A percentile compares a stretch with the other conserved stretches of the same genome.
phyloP scores from a whole-genome alignment of 2,888 invertebrate genomes.

The Caenorhabditis sp. region DNA sequence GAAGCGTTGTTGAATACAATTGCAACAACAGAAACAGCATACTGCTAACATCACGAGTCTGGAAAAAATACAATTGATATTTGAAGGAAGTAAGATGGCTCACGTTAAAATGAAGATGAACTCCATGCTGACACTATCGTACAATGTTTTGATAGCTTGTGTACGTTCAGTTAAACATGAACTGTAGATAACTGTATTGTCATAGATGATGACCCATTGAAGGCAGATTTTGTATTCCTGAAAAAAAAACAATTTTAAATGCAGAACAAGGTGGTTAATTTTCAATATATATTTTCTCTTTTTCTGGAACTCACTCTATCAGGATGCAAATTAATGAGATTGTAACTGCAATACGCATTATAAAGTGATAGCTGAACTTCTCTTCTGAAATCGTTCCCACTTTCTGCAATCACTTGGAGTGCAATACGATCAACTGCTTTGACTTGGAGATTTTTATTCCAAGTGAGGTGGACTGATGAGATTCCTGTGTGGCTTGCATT shows the following conservation, averaged over 20 bases:
- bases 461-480: conserved; percentile 41
- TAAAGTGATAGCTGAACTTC: conserved; percentile 42
- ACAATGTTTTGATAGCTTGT: conserved; percentile 13
- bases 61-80: neutral
- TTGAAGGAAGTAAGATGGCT: neutral
- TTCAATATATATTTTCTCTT: neutral
- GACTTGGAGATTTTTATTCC: conserved; percentile 43
- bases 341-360: conserved; percentile 47
- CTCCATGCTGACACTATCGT: conserved; percentile 18
- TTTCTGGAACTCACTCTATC: conserved; percentile 15
- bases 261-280: too few relatives aligned
- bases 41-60: conserved; percentile 13
- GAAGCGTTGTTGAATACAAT: conserved; percentile 18
- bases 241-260: neutral
- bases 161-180: conserved; percentile 31
- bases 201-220: conserved; percentile 35
- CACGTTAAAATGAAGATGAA: neutral
- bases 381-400: conserved; percentile 27
- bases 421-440: conserved; percentile 42
- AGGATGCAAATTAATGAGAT: conserved; percentile 38
- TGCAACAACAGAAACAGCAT: conserved; percentile 23
- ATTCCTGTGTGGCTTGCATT: conserved; percentile 30
- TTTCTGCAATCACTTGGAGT: conserved; percentile 31
- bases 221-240: conserved; percentile 30
- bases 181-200: conserved; percentile 28